phyloP scores from a whole-genome alignment of 1,140 invertebrate genomes.

The Ostrea edulis region DNA sequence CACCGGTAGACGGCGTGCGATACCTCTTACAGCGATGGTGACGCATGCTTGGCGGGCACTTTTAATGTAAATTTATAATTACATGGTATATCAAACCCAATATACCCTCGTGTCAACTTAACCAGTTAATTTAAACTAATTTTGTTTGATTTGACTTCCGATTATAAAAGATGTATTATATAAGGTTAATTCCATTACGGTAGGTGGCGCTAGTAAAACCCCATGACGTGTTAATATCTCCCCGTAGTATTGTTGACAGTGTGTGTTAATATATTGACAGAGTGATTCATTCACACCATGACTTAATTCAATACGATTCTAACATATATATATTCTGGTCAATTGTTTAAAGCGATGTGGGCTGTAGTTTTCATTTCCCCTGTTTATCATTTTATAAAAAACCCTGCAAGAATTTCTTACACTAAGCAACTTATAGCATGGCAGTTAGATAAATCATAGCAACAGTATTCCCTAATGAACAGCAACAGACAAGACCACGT shows the following conservation, averaged over 20 bases:
- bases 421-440: no score
- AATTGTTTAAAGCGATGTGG: no score
- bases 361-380: no score
- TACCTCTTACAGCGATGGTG: neutral
- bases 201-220: neutral
- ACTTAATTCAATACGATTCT: no score
- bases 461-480: no score
- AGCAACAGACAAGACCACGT: no score
- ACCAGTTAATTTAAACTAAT: neutral
- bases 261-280: slow-evolving; percentile 31
- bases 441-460: no score
- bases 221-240: neutral
- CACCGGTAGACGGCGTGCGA: slow-evolving; percentile 26
- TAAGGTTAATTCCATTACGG: neutral
- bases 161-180: neutral
- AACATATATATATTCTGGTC: no score
- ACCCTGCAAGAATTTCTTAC: no score
- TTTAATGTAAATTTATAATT: neutral
- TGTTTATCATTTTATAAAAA: no score
- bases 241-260: neutral
- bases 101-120: slow-evolving; percentile 7
- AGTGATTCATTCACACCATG: neutral
- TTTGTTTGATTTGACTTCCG: slow-evolving; percentile 10
- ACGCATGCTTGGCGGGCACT: neutral
- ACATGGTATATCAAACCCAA: slow-evolving; percentile 14